Percentiles rank a stretch among this genome's conserved stretches.
Conservation (phyloP, 2,797 vertebrate genomes). For the Heterohyrax brucei region DNA sequence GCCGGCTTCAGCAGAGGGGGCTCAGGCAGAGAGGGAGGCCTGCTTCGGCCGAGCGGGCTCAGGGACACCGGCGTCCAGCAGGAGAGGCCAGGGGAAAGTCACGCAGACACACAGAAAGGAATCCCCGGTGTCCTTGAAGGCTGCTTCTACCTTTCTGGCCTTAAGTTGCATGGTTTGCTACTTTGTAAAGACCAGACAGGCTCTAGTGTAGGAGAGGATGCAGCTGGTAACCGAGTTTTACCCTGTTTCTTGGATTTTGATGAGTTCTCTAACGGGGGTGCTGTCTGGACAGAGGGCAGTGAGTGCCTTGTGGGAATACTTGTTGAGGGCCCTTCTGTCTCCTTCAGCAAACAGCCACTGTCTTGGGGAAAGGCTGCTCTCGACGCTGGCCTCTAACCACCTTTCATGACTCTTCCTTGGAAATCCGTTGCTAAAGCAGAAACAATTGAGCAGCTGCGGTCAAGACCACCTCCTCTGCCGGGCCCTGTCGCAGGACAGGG, state of each 20-base stretch:
- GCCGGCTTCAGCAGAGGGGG: too few species aligned
- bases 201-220: fast-evolving
- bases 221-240: background rate
- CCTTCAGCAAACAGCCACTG: background rate
- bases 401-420: background rate
- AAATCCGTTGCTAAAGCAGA: background rate
- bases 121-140: too few species aligned
- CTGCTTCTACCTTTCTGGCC: background rate
- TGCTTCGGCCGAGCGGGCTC: too few species aligned
- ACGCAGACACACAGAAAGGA: background rate
- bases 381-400: background rate
- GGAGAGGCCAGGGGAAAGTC: background rate
- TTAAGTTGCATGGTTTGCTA: background rate
- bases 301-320: background rate
- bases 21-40: too few species aligned
- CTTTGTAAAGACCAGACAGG: background rate
- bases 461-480: background rate
- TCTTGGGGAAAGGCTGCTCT: background rate
- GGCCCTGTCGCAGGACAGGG: background rate
- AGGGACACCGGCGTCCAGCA: too few species aligned
- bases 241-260: background rate
- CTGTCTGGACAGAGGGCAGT: background rate
- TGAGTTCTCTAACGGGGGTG: background rate
- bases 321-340: background rate
- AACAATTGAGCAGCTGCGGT: background rate